Base-by-base conservation (phyloP, 2,888 invertebrate species). In the Zygogramma bicolorata region DNA sequence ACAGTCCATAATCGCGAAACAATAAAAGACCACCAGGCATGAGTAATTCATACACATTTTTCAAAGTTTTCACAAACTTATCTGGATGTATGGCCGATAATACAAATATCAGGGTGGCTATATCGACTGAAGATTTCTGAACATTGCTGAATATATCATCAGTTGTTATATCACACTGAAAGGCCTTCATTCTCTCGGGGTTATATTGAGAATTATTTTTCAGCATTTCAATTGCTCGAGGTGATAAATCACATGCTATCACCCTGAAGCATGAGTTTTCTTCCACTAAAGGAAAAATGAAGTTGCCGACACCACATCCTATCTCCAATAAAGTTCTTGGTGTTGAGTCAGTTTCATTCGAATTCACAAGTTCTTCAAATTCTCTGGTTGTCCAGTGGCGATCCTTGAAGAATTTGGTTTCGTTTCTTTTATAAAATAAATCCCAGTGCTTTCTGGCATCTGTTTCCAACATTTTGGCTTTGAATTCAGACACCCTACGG, bases 231-330 rank as follows among this genome's bases (percentile, higher is more conserved):
- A 98, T 89, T 0, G 98, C 98, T 88, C 95, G 92, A 63, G 94
- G 93, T 0, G 98, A 97, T 84, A 99, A 93, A 88, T 98, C 98
- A 86, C 98, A 98, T 0, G 96, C 96, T 86, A 94, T 93, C 77
- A 94, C 90, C 84, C 92, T 93, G 78, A 92, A 90, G 77, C 92
- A 90, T 66, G 90, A 89, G 0, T 93, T 92, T 81, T 95, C 96
- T 82, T 95, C 93, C 0, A 98, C 86, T 61, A 99, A 86, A 0
- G 99, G 99, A 86, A 94, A 98, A 59, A 99, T 90, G 85, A 99
- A 94, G 88, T 99, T 99, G 0, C 99, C 99, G 7, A 98, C 98
- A 2, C 99, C 99, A 86, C 98, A 98, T 0, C 98, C 98, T 5
- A 97, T 91, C 88, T 98, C 98, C 20, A 96, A 87, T 63, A 95